Conservation (phyloP, 2,113 vertebrate genomes). For the Lethenteron reissneri region DNA sequence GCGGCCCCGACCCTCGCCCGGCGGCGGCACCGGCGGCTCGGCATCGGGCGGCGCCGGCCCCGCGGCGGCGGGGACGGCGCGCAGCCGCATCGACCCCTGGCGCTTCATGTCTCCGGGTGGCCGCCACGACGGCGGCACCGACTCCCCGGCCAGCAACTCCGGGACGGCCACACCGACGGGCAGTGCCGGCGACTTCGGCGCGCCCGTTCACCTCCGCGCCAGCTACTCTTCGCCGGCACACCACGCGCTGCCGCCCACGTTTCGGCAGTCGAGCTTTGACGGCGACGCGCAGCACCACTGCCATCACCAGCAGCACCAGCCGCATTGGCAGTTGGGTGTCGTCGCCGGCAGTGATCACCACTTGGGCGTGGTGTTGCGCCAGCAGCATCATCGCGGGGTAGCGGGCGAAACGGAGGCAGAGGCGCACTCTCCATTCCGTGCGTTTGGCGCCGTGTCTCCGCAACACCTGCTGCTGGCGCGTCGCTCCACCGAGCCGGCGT, state of each 20-base stretch:
- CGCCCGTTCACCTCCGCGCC: neutral
- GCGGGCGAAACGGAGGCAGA: no score
- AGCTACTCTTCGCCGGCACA: neutral
- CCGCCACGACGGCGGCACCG: constrained; percentile 28
- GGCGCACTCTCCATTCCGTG: no score
- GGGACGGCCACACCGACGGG: constrained; percentile 82
- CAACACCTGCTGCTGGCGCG: no score
- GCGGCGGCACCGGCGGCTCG: constrained; percentile 12
- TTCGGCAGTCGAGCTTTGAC: no score
- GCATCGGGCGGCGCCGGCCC: constrained; percentile 14
- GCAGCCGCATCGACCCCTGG: constrained; percentile 46
- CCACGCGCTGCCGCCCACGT: neutral
- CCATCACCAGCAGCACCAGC: no score
- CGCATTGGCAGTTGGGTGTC: no score
- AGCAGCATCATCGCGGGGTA: no score
- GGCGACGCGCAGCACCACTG: no score
- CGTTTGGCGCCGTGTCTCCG: no score
- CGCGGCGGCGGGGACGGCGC: constrained; percentile 55
- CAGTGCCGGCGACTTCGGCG: neutral
- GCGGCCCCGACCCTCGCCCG: constrained; percentile 57
- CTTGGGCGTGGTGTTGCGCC: no score
- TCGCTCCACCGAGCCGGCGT: no score
- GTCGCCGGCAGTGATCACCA: no score
- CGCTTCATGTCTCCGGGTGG: constrained; percentile 38
- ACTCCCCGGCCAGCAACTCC: constrained; percentile 65